These are phyloP conservation scores for Ploceus nigricollis DNA, from an alignment of 2,113 vertebrate species.

Conservation along the genomic window DNA sequence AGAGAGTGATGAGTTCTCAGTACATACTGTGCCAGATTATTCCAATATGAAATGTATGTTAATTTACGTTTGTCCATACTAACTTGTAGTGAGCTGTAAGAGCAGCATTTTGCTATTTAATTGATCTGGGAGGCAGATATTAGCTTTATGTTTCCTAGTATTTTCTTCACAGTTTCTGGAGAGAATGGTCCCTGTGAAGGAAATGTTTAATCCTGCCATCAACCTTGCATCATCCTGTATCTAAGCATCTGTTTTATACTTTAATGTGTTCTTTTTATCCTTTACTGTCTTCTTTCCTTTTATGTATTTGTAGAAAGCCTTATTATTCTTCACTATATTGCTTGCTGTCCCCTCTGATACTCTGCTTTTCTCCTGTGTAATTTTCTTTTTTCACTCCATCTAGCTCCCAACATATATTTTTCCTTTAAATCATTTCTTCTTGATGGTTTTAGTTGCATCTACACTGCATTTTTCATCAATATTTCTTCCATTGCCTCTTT, in stretches of 20 bases:
- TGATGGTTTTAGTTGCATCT: conserved; percentile 61
- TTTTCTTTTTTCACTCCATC: conserved; percentile 62
- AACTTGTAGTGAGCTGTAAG: background rate
- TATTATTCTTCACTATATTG: conserved; percentile 68
- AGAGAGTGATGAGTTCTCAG: background rate
- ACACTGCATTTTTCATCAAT: conserved; percentile 59
- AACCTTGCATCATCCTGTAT: conserved; percentile 56
- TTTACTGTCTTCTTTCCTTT: conserved; percentile 67
- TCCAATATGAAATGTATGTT: background rate
- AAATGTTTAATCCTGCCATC: conserved; percentile 43
- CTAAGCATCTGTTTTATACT: conserved; percentile 62
- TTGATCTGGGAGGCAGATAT: background rate
- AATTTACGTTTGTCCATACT: background rate
- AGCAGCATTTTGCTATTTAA: background rate
- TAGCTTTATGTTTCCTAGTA: background rate
- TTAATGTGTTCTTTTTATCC: conserved; percentile 63
- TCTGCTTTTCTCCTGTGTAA: conserved; percentile 56
- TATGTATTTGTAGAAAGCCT: conserved; percentile 67
- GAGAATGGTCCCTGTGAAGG: conserved; percentile 14
- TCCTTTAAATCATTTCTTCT: conserved; percentile 66
- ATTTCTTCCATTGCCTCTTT: conserved; percentile 64
- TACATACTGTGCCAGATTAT: background rate
- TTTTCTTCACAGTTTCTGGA: conserved; percentile 2
- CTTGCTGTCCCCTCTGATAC: conserved; percentile 65
- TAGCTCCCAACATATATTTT: conserved; percentile 58